A percentile compares a stretch with the other conserved stretches of the same genome.
These are phyloP conservation scores for Microplitis manilae DNA, from an alignment of 2,888 invertebrate genomes.

Conservation along the genomic window DNA sequence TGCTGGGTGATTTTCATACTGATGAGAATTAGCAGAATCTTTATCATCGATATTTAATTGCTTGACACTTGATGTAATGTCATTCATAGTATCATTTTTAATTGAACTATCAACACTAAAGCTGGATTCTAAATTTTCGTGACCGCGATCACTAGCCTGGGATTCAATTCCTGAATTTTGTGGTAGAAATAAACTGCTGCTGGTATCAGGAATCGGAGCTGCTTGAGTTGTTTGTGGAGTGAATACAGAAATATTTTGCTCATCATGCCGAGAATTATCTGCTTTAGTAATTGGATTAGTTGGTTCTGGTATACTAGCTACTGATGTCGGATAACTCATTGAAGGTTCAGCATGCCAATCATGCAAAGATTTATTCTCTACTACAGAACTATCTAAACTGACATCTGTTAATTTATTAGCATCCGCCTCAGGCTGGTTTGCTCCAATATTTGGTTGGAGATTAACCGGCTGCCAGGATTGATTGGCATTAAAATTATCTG, in stretches of 20 bases:
- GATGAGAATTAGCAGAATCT: constrained; percentile 37
- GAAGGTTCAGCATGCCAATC: constrained; percentile 57
- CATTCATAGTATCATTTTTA: constrained; percentile 53
- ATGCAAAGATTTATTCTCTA: constrained; percentile 42
- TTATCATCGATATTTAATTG: constrained; percentile 59
- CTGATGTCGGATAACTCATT: constrained; percentile 53
- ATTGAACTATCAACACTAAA: constrained; percentile 49
- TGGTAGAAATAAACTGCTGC: neutral
- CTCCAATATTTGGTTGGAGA: constrained; percentile 40
- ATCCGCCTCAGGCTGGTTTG: constrained; percentile 42
- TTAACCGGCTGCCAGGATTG: constrained; percentile 51
- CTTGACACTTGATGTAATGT: constrained; percentile 58
- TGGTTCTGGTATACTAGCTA: constrained; percentile 54
- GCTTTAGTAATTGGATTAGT: constrained; percentile 45
- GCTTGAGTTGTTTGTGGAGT: neutral
- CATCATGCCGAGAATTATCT: constrained; percentile 43
- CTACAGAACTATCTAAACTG: constrained; percentile 46
- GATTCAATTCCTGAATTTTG: constrained; percentile 38
- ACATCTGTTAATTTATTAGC: constrained; percentile 29
- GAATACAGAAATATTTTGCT: neutral
- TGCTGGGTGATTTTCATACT: constrained; percentile 46
- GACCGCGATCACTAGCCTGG: constrained; percentile 46
- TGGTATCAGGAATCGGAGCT: neutral
- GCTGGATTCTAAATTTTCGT: constrained; percentile 56
- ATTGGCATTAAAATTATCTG: constrained; percentile 39